Conservation (phyloP, 2,113 vertebrate genomes). For the Dicaeum eximium region DNA sequence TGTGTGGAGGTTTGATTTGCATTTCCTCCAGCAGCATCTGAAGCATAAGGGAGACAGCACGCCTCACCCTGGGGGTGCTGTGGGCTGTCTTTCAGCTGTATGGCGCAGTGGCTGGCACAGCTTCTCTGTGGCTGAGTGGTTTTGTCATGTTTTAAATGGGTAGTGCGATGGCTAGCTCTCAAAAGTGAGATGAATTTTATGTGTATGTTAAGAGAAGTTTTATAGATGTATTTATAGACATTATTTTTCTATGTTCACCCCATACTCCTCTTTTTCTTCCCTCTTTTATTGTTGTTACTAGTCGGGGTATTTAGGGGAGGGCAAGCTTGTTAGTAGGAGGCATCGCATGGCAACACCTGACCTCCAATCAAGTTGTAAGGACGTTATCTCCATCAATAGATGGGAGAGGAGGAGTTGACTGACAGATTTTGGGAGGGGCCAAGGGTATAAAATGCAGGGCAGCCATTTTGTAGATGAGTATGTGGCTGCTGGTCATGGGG, state of each 20-base stretch:
- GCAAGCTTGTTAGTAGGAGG: not conserved
- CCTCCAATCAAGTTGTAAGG: not conserved
- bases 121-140: not conserved
- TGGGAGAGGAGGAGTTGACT: not conserved
- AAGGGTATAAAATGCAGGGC: not conserved
- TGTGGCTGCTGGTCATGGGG: not conserved
- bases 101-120: not conserved
- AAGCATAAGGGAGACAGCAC: not conserved
- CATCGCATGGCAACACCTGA: not conserved
- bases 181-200: not conserved
- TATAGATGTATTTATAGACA: not conserved
- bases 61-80: accelerated
- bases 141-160: not conserved
- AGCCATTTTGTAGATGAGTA: not conserved
- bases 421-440: not conserved
- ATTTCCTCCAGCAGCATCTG: not conserved
- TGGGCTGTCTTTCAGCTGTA: not conserved
- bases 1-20: not conserved
- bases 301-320: not conserved
- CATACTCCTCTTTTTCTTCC: not conserved
- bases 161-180: not conserved
- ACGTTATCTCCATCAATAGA: not conserved
- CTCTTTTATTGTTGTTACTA: not conserved
- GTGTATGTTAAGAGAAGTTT: not conserved
- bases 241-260: not conserved